Evolutionary conservation across 2,113 vertebrate species (phyloP).

Genomic region (Megaleporinus macrocephalus): DNA sequence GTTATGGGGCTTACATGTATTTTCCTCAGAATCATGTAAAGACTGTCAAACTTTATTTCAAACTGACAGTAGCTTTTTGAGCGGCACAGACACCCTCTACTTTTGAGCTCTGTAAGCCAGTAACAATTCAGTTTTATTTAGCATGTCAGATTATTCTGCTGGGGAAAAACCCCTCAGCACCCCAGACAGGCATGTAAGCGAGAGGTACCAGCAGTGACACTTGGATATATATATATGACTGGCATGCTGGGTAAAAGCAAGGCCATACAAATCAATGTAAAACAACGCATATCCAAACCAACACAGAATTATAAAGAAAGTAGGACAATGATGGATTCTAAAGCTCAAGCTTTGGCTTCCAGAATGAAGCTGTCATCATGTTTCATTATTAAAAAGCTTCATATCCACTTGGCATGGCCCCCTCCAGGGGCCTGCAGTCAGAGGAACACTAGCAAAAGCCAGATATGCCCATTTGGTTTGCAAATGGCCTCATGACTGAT

Average conservation of each 20-base stretch:
- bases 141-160: too few species aligned
- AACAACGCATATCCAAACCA: neutral
- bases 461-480: constrained; percentile 18
- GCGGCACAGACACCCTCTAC: neutral
- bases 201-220: too few species aligned
- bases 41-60: neutral
- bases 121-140: too few species aligned
- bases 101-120: neutral
- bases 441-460: neutral
- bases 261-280: neutral
- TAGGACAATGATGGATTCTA: neutral
- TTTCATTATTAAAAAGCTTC: constrained; percentile 15
- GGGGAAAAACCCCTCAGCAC: too few species aligned
- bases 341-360: neutral
- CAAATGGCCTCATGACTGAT: neutral
- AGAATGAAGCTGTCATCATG: neutral
- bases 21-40: neutral
- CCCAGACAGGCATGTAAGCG: neutral
- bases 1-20: neutral
- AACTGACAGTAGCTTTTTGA: neutral
- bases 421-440: neutral
- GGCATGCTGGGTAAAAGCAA: neutral
- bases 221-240: too few species aligned
- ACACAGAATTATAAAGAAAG: neutral
- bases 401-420: neutral